Base-by-base conservation (phyloP, 1,140 invertebrate species). In the Lordiphosa mommai region DNA sequence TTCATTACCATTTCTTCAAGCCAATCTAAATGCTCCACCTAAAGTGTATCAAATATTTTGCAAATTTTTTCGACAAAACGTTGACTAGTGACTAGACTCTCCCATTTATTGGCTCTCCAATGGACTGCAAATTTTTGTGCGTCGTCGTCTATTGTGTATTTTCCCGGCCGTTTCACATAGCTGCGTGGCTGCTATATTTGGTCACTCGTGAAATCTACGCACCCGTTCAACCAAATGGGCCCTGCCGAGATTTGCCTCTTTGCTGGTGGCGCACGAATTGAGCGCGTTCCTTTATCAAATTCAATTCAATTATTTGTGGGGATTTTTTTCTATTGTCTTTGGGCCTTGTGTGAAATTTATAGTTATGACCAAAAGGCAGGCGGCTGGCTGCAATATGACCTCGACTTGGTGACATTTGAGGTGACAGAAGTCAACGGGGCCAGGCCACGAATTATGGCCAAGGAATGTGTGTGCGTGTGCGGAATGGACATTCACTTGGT, bases 311-410 rank as follows among this genome's bases (percentile, higher is more conserved):
- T 80, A 80, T 67, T 65, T 34, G 36, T 65, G 61, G 44, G 66
- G 71, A 80, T 72, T 80, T 74, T 59, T 56, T 32, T 43, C 57
- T 51, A 82, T 80, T 82, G 76, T 80, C 61, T 80, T 67, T 79
- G 48, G 49, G 33, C 48, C 51, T 59, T 80, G 76, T 76, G 76
- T 80, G 71, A 74, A 80, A 82, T 80, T 80, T 80, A 80, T 80
- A 61, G 76, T 82, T 80, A 80, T 80, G 72, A 71, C 53, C 74
- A 48, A 32, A 32, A 17, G 16, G 16, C 16, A 17, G 37, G 23
- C 13, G 60, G 46, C 29, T 7, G 44, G 37, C 53, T 48, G 50
- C 74, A 55, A 60, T 79, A 67, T 82, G 74, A 80, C 74, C 76
- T 82, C 74, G 70, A 50, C 70, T 52, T 52, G 56, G 55, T 74